Evolutionary conservation across 2,888 invertebrate species (phyloP).

Genomic region (Vesta saturnalis): DNA sequence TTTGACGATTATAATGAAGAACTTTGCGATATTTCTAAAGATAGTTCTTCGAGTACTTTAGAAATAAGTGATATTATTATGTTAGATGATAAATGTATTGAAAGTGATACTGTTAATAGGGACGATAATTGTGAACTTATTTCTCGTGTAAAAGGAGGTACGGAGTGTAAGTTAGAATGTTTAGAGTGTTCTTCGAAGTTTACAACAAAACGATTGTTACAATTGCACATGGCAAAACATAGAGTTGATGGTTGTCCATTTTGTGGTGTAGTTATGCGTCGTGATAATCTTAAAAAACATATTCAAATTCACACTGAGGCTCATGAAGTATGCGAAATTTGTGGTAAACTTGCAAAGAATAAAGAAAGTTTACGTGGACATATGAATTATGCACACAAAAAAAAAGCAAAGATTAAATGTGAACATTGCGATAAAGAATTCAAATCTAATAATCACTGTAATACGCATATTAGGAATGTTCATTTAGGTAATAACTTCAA

Average conservation of each 20-base stretch:
- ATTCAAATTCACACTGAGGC: slow-evolving; percentile 49
- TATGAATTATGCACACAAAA: slow-evolving; percentile 54
- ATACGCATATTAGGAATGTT: slow-evolving; percentile 52
- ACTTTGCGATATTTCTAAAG: background rate
- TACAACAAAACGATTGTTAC: slow-evolving; percentile 28
- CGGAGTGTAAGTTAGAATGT: slow-evolving; percentile 32
- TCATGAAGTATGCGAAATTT: slow-evolving; percentile 54
- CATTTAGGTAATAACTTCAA: slow-evolving; percentile 45
- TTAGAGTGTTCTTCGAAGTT: slow-evolving; percentile 38
- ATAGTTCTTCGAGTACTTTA: background rate
- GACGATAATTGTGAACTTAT: too few relatives aligned
- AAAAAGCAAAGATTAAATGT: slow-evolving; percentile 50
- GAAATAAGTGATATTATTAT: slow-evolving; percentile 3
- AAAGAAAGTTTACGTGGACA: slow-evolving; percentile 54
- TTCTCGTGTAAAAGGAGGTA: too few relatives aligned
- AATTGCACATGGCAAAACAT: slow-evolving; percentile 49
- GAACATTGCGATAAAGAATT: slow-evolving; percentile 52
- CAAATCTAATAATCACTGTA: slow-evolving; percentile 50
- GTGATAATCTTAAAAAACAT: slow-evolving; percentile 52
- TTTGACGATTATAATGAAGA: background rate
- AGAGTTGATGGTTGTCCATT: slow-evolving; percentile 51
- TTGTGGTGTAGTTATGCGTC: slow-evolving; percentile 49
- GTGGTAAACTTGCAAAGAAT: slow-evolving; percentile 54
- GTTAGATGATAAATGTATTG: background rate
- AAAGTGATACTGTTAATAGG: too few relatives aligned